Evolutionary conservation across 2,797 vertebrate species (phyloP).

Genomic region (Peromyscus eremicus): DNA sequence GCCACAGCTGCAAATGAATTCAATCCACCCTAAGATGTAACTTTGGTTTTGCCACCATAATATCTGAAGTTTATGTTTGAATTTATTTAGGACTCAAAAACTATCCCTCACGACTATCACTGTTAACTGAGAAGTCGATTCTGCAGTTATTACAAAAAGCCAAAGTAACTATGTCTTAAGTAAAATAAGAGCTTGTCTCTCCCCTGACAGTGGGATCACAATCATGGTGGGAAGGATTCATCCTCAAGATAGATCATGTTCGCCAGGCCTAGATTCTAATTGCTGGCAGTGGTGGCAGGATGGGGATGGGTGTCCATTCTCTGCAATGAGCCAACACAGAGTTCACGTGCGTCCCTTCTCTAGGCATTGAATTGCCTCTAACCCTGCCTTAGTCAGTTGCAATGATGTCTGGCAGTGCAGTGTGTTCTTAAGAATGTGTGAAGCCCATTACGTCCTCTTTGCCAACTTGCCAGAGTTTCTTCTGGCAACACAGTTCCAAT

Average conservation of each 20-base stretch:
- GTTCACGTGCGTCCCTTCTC: neutral
- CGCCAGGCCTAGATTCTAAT: neutral
- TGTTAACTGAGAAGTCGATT: conserved; percentile 6
- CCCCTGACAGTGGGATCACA: neutral
- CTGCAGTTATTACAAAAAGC: neutral
- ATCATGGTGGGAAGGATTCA: neutral
- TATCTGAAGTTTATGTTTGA: conserved; percentile 10
- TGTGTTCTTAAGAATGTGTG: neutral
- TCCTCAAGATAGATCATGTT: neutral
- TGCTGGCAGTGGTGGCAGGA: neutral
- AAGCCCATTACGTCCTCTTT: neutral
- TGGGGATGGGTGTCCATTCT: neutral
- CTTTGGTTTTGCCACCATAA: neutral
- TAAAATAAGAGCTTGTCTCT: conserved; percentile 19
- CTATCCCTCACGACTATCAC: neutral
- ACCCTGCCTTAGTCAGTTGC: neutral
- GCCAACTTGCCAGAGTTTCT: neutral
- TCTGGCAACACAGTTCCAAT: neutral
- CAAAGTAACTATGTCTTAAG: neutral
- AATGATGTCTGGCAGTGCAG: neutral
- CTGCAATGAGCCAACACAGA: neutral
- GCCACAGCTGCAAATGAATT: neutral
- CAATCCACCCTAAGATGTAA: neutral
- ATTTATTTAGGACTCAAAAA: conserved; percentile 16
- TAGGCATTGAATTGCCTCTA: neutral